A percentile compares a stretch with the other conserved stretches of the same genome.
Conservation (phyloP, 2,113 vertebrate genomes). For the Lamprologus ornatipinnis region DNA sequence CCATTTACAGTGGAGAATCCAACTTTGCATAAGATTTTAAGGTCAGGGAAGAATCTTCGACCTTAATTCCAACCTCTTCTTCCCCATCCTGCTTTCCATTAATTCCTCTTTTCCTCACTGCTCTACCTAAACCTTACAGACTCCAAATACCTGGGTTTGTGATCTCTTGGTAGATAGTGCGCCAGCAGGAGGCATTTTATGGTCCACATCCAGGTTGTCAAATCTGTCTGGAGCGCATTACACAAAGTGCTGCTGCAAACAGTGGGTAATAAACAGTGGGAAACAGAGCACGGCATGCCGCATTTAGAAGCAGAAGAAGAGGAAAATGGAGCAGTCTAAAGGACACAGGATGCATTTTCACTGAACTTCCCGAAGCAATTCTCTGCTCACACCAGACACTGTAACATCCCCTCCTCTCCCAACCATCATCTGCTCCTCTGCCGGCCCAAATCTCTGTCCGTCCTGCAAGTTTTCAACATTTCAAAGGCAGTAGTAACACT, state of each 20-base stretch:
- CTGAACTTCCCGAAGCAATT: conserved; percentile 19
- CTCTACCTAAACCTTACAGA: not conserved
- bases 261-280: conserved; percentile 40
- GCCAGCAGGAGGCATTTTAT: conserved; percentile 34
- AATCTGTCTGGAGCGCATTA: conserved; percentile 42
- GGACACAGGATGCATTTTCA: conserved; percentile 31
- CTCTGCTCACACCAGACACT: not conserved
- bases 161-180: conserved; percentile 4
- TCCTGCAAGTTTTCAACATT: not conserved
- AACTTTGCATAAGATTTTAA: not conserved
- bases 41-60: not conserved
- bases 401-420: not conserved
- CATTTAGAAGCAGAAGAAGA: conserved; percentile 5
- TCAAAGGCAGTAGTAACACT: conserved; percentile 19
- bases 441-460: not conserved
- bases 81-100: not conserved
- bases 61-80: not conserved
- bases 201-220: conserved; percentile 39
- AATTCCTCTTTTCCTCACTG: not conserved
- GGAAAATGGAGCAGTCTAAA: conserved; percentile 40
- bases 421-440: not conserved
- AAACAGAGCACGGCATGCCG: conserved; percentile 9
- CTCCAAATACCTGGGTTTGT: not conserved
- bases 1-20: not conserved
- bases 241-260: conserved; percentile 48